Evolutionary conservation across 2,797 vertebrate genomes (phyloP), one percentile per base, ranked within the genome.

Genomic region (Melanotaenia trifasciata): DNA sequence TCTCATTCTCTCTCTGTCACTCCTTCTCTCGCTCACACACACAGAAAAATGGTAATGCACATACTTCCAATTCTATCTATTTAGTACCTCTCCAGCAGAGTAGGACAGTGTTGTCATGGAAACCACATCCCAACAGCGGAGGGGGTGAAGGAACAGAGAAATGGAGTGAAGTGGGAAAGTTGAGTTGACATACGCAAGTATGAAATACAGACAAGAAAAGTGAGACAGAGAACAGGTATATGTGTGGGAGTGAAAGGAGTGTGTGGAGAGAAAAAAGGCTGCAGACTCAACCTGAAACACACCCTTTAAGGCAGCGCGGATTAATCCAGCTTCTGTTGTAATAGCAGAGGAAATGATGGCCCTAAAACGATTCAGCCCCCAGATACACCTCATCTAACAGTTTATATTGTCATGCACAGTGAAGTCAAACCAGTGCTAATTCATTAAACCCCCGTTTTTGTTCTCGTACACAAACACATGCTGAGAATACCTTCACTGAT

Each of bases 31-130:
- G 24, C 68, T 64, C 56, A 72, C 63, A 59, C 24, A 67, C 67
- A 64, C 28, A 30, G 38, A 22, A 53, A 54, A 65, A 59, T 22
- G 38, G 24, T 38, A 57, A 43, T 36, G 28, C 72, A 77, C 60
- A 56, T 68, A 74, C 79, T 68, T 79, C 57, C 64, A 87, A 82
- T 83, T 83, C 70, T 64, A 75, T 77, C 76, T 74, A 89, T 89
- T 90, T 83, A 90, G 87, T 85, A 90, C 81, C 89, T 83, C 85
- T 89, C 70, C 74, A 83, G 59, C 43, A 72, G 71, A 88, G 70
- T 67, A 79, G 77, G 77, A 58, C 70, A 32, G n/a, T 51, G 82
- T 88, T 87, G 61, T 80, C 69, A 80, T 78, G 70, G 84, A 67
- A 87, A 92, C 87, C 58, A 3, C 47, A 89, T 84, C 84, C 74